These are phyloP conservation scores for Temnothorax unifasciatus DNA, from an alignment of 2,888 invertebrate species.

Conservation along the genomic window DNA sequence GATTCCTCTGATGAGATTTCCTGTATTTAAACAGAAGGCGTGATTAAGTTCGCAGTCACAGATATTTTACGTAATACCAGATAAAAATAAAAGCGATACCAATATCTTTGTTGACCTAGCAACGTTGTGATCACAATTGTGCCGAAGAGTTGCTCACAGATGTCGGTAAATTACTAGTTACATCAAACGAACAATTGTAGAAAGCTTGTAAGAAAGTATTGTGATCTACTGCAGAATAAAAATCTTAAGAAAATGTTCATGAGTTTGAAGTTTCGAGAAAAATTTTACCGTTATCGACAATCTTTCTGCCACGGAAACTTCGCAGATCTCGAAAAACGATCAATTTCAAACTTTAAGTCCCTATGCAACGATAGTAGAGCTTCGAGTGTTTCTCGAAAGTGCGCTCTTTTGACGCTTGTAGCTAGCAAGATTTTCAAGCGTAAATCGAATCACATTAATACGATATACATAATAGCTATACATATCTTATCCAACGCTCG, in stretches of 20 bases:
- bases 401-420: background rate
- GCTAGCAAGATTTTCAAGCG: background rate
- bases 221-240: conserved; percentile 24
- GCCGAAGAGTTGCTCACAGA: background rate
- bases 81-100: conserved; percentile 4
- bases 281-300: conserved; percentile 33
- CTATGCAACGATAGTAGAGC: conserved; percentile 17
- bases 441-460: background rate
- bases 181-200: background rate
- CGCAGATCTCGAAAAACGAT: conserved; percentile 29
- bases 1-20: background rate
- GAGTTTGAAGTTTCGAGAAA: conserved; percentile 10
- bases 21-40: background rate
- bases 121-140: background rate
- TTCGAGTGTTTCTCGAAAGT: conserved; percentile 22
- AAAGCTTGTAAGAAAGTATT: conserved; percentile 21
- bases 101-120: background rate
- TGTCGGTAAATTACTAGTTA: conserved; percentile 32
- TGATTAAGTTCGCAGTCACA: background rate
- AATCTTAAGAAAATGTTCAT: conserved; percentile 18
- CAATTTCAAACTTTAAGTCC: conserved; percentile 34
- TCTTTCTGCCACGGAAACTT: conserved; percentile 4
- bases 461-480: too few relatives aligned
- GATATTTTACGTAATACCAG: background rate
- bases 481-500: background rate